Evolutionary conservation across 2,888 invertebrate species (phyloP), one percentile per base, ranked within the genome.

Genomic region (Hypomecis atomaria): DNA sequence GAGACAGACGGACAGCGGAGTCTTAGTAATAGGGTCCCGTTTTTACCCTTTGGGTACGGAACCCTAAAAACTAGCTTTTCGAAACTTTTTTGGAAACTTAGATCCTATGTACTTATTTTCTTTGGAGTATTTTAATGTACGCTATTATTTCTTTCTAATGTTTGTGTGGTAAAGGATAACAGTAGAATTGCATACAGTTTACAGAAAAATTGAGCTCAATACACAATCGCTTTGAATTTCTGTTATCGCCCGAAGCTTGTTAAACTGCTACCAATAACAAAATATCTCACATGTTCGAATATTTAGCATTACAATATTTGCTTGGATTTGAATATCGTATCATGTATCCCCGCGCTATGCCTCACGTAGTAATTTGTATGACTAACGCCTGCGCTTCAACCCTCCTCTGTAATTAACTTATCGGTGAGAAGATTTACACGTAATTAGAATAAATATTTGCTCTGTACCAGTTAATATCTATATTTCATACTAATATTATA

Each of bases 141-240:
- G 23, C 23, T 23, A 23, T 23, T 3, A 23, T 23, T 3, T 23
- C n/a, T 23, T 23, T 2, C 1, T 23, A 23, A 23, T 23, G 3
- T 23, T 23, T 23, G 23, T 23, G 23, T 23, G 23, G 23, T 23
- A 23, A 23, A 23, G 23, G 23, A 2, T 23, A 23, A 23, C 23
- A 23, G 3, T 23, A 3, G 23, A 23, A 23, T 23, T 23, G 23
- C 1, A 23, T 23, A 23, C 23, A 23, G 23, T 23, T 23, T 23
- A 23, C 23, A 23, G 23, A 23, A 23, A 23, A 23, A 23, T 3
- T 23, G 23, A 23, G 23, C 23, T 23, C 23, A 23, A 23, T 23
- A 23, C 68, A 69, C 70, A 69, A 69, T 69, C 69, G 69, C 66
- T 72, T 72, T 59, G 67, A 65, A 66, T 65, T 67, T 65, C 65